Evolutionary conservation across 2,797 vertebrate species (phyloP).

Genomic region (Falco cherrug): DNA sequence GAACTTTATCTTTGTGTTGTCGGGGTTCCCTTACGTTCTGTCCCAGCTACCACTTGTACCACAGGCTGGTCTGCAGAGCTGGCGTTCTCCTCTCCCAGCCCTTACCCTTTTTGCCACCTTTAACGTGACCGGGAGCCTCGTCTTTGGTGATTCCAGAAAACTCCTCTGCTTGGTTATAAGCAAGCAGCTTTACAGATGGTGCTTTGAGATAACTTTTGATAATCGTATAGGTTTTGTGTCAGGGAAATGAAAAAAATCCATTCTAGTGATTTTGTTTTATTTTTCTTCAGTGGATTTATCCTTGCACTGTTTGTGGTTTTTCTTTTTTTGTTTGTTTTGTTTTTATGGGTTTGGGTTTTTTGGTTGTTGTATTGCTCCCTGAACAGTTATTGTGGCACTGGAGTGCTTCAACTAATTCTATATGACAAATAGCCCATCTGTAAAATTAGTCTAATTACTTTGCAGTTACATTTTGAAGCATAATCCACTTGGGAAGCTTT

Average conservation of each 20-base stretch:
- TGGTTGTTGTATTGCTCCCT: neutral
- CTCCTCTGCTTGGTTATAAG: neutral
- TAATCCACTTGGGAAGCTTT: neutral
- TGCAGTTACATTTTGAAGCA: neutral
- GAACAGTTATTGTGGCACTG: neutral
- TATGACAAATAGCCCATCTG: neutral
- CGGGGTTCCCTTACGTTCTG: neutral
- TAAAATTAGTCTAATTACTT: neutral
- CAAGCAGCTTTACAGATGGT: neutral
- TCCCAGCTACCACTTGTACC: neutral
- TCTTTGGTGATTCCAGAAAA: neutral
- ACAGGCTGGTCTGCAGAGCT: neutral
- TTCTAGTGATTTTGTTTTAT: neutral
- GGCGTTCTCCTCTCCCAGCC: neutral
- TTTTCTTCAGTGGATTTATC: neutral
- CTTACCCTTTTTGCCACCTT: neutral
- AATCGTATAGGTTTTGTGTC: neutral
- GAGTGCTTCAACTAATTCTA: neutral
- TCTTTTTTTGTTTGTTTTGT: neutral
- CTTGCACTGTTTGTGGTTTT: neutral
- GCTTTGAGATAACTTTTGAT: neutral
- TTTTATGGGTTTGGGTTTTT: neutral
- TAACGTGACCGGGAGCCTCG: rapidly evolving
- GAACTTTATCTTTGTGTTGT: rapidly evolving
- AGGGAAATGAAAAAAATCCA: neutral